Percentiles rank a stretch among this genome's conserved stretches.
Conservation (phyloP, 2,113 vertebrate species). For the Catagonus wagneri region DNA sequence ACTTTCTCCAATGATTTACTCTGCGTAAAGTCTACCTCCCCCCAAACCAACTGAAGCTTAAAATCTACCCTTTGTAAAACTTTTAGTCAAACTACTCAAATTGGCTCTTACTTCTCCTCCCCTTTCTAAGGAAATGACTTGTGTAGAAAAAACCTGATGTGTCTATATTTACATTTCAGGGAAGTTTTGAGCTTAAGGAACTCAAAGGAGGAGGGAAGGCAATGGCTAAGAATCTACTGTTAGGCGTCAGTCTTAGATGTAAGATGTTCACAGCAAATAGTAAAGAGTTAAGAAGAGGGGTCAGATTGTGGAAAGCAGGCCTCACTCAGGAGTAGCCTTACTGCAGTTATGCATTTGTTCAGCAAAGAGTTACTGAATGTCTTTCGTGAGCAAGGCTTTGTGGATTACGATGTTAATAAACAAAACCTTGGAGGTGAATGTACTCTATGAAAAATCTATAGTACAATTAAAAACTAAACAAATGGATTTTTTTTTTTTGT, state of each 20-base stretch:
- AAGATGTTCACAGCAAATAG: background rate
- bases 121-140: background rate
- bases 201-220: background rate
- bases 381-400: background rate
- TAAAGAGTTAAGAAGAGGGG: background rate
- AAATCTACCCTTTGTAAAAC: background rate
- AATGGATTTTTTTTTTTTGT: background rate
- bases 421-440: background rate
- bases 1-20: slow-evolving; percentile 50
- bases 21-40: slow-evolving; percentile 4
- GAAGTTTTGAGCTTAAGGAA: background rate
- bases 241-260: background rate
- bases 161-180: background rate
- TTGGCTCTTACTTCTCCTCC: slow-evolving; percentile 6
- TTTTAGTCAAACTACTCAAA: background rate
- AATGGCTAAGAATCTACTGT: background rate
- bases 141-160: background rate
- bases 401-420: background rate
- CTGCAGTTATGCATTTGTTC: background rate
- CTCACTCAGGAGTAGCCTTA: background rate
- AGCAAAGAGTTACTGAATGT: background rate
- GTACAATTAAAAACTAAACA: background rate
- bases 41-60: background rate
- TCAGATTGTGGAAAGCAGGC: background rate
- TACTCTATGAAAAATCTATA: background rate